A percentile compares a stretch with the other conserved stretches of the same genome.
phyloP scores from a whole-genome alignment of 2,888 invertebrate species.

The Halictus ligatus region DNA sequence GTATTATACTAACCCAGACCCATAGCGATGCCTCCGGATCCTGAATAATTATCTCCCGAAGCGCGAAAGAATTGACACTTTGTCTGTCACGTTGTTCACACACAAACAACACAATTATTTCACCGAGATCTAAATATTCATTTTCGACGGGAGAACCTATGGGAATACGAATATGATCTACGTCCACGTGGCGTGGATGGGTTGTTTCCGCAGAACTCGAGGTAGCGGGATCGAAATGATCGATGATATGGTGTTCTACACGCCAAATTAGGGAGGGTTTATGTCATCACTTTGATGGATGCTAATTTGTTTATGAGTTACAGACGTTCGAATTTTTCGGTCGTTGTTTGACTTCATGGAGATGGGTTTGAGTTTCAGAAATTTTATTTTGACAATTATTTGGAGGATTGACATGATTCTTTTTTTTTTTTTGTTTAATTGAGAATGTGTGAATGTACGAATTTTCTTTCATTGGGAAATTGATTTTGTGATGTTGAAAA shows the following conservation, averaged over 20 bases:
- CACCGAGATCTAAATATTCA: not conserved
- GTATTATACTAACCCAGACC: conserved; percentile 22
- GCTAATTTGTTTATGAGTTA: not conserved
- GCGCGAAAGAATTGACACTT: not conserved
- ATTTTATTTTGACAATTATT: not conserved
- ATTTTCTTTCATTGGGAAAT: not conserved
- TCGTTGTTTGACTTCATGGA: not conserved
- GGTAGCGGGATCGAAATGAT: not conserved
- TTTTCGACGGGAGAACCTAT: not conserved
- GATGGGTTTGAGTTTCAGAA: not conserved
- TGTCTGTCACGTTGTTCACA: not conserved
- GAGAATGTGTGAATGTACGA: not conserved
- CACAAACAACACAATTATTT: not conserved
- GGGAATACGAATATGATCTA: not conserved
- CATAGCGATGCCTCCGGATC: not conserved
- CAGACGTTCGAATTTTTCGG: not conserved
- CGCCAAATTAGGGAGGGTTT: not conserved
- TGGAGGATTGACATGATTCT: not conserved
- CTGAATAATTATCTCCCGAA: not conserved
- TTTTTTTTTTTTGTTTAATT: not conserved
- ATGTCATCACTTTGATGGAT: not conserved
- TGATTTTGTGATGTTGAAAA: too few relatives aligned
- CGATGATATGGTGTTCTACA: not conserved
- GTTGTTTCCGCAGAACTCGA: not conserved
- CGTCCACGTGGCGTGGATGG: not conserved